Base-by-base conservation (phyloP, 2,113 vertebrate genomes). In the Meriones unguiculatus region DNA sequence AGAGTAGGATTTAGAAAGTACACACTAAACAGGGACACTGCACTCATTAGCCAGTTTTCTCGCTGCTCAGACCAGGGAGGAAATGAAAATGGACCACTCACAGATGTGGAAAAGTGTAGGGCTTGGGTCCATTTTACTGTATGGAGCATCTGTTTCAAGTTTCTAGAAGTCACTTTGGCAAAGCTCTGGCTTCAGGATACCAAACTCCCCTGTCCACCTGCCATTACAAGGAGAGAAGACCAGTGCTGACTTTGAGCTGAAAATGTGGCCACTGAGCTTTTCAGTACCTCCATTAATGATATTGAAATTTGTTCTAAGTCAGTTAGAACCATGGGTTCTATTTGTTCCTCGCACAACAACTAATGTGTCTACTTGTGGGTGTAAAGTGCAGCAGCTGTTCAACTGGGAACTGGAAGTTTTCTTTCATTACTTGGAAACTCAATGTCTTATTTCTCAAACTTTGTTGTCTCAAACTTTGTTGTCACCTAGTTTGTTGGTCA, bases 101-200 rank as follows among this genome's bases (percentile, higher is more conserved):
- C n/a, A 24, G 9, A 2, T 20, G 5, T 25, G 54, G 10, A 82
- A 76, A 9, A 11, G 4, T 35, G 46, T 2, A 82, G 69, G 1
- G 11, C 2, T 2, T 62, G 38, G 1, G 25, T 15, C 12, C 12
- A 20, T 4, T 52, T 30, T 41, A 1, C 1, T 1, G 28, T 54
- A 30, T 28, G 3, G n/a, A 70, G 1, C 12, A 7, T 70, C 25
- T 38, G 28, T 46, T 84, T 89, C 73, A 32, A 3, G 28, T 18
- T 75, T n/a, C 18, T 38, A 65, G 28, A 50, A 41, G 7, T 81
- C 32, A 38, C 28, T 50, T 86, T 15, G 50, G 30, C 32, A 52
- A 64, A 89, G 50, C 1, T 84, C 69, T 57, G 64, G 5, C 28
- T 85, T 88, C 52, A 73, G 65, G 12, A 50, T 4, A 30, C 7